phyloP scores from a whole-genome alignment of 2,113 vertebrate species.

The Centropristis striata region DNA sequence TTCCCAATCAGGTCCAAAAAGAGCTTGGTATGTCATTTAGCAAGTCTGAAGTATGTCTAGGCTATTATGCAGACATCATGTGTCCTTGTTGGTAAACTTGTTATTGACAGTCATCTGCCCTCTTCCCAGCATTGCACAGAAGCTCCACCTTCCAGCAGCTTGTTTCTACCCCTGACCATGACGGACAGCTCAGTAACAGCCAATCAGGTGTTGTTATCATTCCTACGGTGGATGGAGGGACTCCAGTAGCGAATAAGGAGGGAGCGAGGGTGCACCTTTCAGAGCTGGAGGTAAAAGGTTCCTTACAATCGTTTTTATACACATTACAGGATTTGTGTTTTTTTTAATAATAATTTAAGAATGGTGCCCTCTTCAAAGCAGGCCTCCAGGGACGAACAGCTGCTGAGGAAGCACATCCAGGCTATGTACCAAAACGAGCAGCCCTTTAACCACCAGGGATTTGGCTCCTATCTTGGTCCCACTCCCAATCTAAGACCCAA shows the following conservation, averaged over 20 bases:
- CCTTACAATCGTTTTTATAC: not conserved
- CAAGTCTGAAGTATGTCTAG: no score
- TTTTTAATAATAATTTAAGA: not conserved
- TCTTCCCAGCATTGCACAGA: conserved; percentile 77
- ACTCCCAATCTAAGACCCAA: conserved; percentile 87
- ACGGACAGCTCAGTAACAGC: conserved; percentile 52
- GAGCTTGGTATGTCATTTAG: conserved; percentile 97
- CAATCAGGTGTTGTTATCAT: conserved; percentile 83
- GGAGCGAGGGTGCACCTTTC: conserved; percentile 89
- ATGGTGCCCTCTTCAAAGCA: conserved; percentile 38
- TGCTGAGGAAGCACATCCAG: conserved; percentile 88
- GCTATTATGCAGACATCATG: not conserved
- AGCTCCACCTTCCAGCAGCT: conserved; percentile 72
- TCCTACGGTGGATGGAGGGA: conserved; percentile 90
- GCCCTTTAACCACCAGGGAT: conserved; percentile 83
- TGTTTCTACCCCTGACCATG: conserved; percentile 61
- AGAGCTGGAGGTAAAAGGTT: conserved; percentile 71
- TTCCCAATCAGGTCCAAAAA: conserved; percentile 95
- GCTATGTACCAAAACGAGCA: conserved; percentile 88
- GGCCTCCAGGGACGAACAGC: conserved; percentile 75
- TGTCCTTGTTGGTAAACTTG: not conserved
- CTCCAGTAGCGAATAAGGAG: conserved; percentile 61
- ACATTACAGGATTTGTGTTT: not conserved
- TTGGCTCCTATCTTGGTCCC: conserved; percentile 75
- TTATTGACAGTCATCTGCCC: not conserved